Conservation (phyloP, 1,140 invertebrate genomes). For the Drosophila varians region DNA sequence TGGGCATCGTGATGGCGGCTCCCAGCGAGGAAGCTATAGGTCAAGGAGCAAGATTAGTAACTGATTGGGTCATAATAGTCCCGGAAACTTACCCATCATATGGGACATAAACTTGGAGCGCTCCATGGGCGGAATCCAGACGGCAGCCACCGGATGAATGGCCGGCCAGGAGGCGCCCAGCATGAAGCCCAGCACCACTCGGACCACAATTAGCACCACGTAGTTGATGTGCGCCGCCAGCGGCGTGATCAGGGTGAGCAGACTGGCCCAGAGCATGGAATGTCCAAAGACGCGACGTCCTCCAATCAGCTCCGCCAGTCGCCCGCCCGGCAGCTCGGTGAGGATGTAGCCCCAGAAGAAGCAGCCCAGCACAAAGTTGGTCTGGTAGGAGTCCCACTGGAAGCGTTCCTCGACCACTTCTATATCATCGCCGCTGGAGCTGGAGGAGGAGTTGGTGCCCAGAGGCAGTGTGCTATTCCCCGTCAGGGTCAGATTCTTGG, state of each 20-base stretch:
- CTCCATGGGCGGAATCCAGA: slow-evolving; percentile 96
- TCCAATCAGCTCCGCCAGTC: slow-evolving; percentile 92
- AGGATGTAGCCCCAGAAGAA: slow-evolving; percentile 96
- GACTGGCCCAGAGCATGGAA: slow-evolving; percentile 92
- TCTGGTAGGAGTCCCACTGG: slow-evolving; percentile 88
- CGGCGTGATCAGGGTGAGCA: slow-evolving; percentile 93
- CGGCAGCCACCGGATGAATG: slow-evolving; percentile 94
- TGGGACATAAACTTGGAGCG: slow-evolving; percentile 94
- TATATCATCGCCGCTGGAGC: slow-evolving; percentile 19
- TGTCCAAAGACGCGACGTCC: slow-evolving; percentile 91
- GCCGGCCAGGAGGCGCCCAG: slow-evolving; percentile 95
- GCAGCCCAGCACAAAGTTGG: slow-evolving; percentile 91
- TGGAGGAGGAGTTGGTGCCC: slow-evolving; percentile 20
- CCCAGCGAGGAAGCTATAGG: slow-evolving; percentile 90
- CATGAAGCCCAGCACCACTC: slow-evolving; percentile 89
- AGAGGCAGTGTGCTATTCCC: slow-evolving; percentile 60
- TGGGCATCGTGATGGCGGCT: slow-evolving; percentile 92
- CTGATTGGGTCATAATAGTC: too few species aligned
- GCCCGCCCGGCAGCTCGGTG: slow-evolving; percentile 92
- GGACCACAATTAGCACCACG: slow-evolving; percentile 86
- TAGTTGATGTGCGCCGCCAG: slow-evolving; percentile 87
- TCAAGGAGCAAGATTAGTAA: neutral
- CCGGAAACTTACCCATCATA: slow-evolving; percentile 89
- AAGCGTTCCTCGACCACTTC: slow-evolving; percentile 84
- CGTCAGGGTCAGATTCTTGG: slow-evolving; percentile 52